phyloP scores from a whole-genome alignment of 2,888 invertebrate genomes.

The Drosophila mercatorum region DNA sequence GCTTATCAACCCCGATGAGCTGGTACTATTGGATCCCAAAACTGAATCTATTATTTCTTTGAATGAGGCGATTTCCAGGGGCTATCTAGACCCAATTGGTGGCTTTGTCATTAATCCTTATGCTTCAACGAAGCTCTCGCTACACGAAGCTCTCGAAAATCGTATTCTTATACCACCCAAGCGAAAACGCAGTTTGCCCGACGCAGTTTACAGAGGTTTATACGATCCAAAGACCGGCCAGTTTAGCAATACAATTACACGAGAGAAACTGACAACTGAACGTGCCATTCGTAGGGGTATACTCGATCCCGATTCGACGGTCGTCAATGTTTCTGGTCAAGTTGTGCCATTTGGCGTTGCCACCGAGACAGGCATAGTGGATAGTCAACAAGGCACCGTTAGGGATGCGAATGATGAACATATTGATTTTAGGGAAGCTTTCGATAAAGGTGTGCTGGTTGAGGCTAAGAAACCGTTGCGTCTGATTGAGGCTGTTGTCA shows the following conservation, averaged over 20 bases:
- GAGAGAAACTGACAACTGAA: conserved; percentile 91
- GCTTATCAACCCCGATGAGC: conserved; percentile 90
- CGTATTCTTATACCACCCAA: conserved; percentile 93
- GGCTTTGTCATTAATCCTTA: conserved; percentile 92
- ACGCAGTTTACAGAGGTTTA: conserved; percentile 96
- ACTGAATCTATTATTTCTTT: conserved; percentile 92
- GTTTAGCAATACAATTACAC: conserved; percentile 92
- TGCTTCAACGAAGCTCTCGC: conserved; percentile 89
- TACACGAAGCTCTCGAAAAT: conserved; percentile 93
- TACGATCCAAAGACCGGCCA: conserved; percentile 94
- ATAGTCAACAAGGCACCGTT: conserved; percentile 90
- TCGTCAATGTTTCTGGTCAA: conserved; percentile 92
- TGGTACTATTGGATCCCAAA: conserved; percentile 92
- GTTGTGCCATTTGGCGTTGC: conserved; percentile 93
- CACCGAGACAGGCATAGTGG: conserved; percentile 90
- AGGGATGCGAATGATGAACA: conserved; percentile 87
- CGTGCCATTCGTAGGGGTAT: conserved; percentile 93
- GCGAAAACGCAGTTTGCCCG: conserved; percentile 92
- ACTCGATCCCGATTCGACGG: conserved; percentile 93
- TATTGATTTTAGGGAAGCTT: conserved; percentile 93
- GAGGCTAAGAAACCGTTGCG: conserved; percentile 93
- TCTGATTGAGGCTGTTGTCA: conserved; percentile 92
- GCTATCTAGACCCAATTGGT: conserved; percentile 91
- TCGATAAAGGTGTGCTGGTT: conserved; percentile 92
- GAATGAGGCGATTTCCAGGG: conserved; percentile 90